Evolutionary conservation across 2,888 invertebrate species (phyloP), one percentile per base, ranked within the genome.

Genomic region (Drosophila falleni): DNA sequence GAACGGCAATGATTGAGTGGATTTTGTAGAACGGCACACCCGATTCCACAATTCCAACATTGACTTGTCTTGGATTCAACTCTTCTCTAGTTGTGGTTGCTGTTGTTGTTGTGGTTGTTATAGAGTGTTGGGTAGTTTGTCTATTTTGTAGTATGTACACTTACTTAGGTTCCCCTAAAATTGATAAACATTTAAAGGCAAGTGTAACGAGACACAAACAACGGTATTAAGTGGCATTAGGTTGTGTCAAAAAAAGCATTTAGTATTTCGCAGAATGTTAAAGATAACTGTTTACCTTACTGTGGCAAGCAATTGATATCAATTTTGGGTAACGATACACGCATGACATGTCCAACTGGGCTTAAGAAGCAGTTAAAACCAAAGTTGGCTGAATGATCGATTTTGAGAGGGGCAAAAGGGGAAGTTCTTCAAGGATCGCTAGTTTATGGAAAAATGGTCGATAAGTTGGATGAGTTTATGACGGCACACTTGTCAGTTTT

Each of bases 401-500:
- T n/a, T 10, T 4, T 15, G 35, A 35, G 13, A n/a, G 11, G 37
- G 9, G 6, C 6, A 33, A 19, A 15, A 6, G 13, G 2, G 9
- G 16, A 8, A 50, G 16, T 44, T n/a, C 4, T 15, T 58, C 69
- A 76, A 71, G 74, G 79, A 80, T 78, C 66, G 63, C 29, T 8
- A 71, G 69, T 79, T 80, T 80, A 71, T 76, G 71, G 33, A 41
- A 72, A 72, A 83, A 69, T 67, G 72, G 72, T 35, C 81, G 84
- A 89, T 90, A 89, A 90, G 80, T 87, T 90, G 79, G 70, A 49
- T 51, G 78, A 81, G 74, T 90, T 90, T 90, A 90, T 89, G 90
- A 87, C 78, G 79, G 73, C 87, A 87, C 80, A 89, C 86, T 90
- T 89, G 90, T 90, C 90, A 90, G 62, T 88, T 89, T 80, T 87